Base-by-base conservation (phyloP, 2,888 invertebrate species). In the Tupiocoris notatus region DNA sequence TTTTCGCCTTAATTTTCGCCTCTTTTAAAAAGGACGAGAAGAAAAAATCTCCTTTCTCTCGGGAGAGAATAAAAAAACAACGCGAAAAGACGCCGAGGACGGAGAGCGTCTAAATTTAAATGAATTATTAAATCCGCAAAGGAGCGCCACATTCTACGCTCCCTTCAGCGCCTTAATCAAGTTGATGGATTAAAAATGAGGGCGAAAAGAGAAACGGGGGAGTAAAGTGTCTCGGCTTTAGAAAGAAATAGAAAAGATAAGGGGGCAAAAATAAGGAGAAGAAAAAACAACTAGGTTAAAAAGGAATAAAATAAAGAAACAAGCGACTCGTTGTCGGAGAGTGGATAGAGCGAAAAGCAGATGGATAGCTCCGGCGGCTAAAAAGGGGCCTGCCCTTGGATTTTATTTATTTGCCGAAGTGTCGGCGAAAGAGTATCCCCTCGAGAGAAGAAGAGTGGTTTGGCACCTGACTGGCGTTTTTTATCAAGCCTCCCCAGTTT, bases 391-490 rank as follows among this genome's bases (percentile, higher is more conserved):
- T 16, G 20, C 3, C 20, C 65, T 56, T n/a, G 67, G 67, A 67
- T 67, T 67, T 57, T 67, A 67, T 67, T 57, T 67, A 67, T 67
- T 67, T 67, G 67, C 67, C 56, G 1, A 57, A 21, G 67, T 39
- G 39, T 39, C 39, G 39, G 39, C 39, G 39, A 12, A 39, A 39
- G 39, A 39, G 39, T 39, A 39, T 12, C 39, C 39, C 39, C 39
- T 12, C 39, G 12, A 39, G 39, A 39, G 39, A 39, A 12, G 39
- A 12, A 39, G 12, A 39, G 39, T 39, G 39, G 54, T 67, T 67
- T 57, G 67, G 67, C 67, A 67, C 67, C 67, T 67, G 67, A 67
- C 67, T 67, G 56, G 67, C 54, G 57, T 67, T 67, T 65, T 65
- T 67, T 67, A 67, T 67, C 56, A 67, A 56, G 56, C 16, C 54